phyloP scores from a whole-genome alignment of 1,140 invertebrate genomes.

The Drosophila repleta region DNA sequence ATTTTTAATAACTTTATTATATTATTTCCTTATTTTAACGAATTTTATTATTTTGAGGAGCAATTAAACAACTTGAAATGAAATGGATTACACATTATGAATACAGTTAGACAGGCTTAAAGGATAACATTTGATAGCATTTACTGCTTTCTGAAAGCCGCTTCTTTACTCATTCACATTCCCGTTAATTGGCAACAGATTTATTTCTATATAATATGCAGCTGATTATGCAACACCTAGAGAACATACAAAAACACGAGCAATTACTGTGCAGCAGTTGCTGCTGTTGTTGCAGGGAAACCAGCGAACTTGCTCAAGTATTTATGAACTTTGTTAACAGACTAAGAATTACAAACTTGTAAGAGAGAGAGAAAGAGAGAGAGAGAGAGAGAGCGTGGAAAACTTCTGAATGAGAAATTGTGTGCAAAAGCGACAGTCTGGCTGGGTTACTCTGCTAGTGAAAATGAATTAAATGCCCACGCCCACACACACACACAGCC shows the following conservation, averaged over 20 bases:
- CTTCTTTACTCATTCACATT: not conserved
- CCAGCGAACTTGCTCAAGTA: conserved; percentile 70
- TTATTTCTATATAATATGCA: conserved; percentile 22
- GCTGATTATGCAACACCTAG: conserved; percentile 12
- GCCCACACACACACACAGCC: conserved; percentile 49
- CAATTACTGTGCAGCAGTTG: conserved; percentile 28
- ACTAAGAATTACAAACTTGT: conserved; percentile 81
- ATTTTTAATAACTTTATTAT: no score
- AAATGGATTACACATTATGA: no score
- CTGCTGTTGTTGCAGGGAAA: conserved; percentile 32
- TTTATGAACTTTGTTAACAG: conserved; percentile 82
- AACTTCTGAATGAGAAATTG: conserved; percentile 81
- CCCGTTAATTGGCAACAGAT: conserved; percentile 7
- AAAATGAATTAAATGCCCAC: conserved; percentile 76
- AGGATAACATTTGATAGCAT: no score
- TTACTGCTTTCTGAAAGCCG: no score
- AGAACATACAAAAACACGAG: conserved; percentile 3
- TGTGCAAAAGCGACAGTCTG: conserved; percentile 73
- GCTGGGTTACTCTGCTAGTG: conserved; percentile 37
- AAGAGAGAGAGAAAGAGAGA: conserved; percentile 7
- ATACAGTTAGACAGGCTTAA: no score
- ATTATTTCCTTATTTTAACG: no score
- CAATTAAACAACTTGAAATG: no score
- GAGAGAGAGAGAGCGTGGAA: not conserved
- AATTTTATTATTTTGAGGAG: no score